Conservation (phyloP, 2,797 vertebrate genomes). For the Pelodytes ibericus region DNA sequence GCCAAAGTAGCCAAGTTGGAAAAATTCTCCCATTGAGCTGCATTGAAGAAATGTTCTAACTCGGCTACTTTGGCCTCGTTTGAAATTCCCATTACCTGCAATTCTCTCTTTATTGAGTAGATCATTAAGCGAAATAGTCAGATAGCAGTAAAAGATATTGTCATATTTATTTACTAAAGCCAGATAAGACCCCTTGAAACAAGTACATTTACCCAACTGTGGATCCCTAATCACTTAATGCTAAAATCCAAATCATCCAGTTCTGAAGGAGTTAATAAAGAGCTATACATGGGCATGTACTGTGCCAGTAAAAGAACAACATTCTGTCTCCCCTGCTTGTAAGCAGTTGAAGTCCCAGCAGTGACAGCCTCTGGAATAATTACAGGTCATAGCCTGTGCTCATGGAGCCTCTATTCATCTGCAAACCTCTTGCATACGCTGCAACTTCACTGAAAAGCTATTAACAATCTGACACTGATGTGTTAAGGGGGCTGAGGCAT, state of each 20-base stretch:
- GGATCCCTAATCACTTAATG: neutral
- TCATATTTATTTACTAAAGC: neutral
- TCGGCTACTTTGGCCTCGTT: no score
- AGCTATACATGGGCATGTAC: neutral
- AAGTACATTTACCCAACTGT: no score
- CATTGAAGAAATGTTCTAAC: no score
- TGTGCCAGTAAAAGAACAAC: neutral
- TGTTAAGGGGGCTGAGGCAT: neutral
- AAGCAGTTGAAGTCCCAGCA: neutral
- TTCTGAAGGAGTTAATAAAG: neutral
- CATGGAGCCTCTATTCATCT: conserved; percentile 7
- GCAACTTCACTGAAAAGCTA: conserved; percentile 5
- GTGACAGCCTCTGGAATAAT: conserved; percentile 19
- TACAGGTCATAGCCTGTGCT: conserved; percentile 8
- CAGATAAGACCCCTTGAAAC: neutral
- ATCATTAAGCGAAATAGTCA: neutral
- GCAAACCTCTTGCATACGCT: neutral
- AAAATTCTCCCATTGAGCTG: no score
- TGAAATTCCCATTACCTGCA: no score
- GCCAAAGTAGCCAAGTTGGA: no score
- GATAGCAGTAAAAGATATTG: neutral
- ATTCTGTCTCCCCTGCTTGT: neutral
- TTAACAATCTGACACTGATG: conserved; percentile 15
- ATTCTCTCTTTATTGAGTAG: no score
- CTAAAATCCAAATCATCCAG: neutral